phyloP scores from a whole-genome alignment of 2,797 vertebrate genomes.

The Otolemur crassicaudatus region DNA sequence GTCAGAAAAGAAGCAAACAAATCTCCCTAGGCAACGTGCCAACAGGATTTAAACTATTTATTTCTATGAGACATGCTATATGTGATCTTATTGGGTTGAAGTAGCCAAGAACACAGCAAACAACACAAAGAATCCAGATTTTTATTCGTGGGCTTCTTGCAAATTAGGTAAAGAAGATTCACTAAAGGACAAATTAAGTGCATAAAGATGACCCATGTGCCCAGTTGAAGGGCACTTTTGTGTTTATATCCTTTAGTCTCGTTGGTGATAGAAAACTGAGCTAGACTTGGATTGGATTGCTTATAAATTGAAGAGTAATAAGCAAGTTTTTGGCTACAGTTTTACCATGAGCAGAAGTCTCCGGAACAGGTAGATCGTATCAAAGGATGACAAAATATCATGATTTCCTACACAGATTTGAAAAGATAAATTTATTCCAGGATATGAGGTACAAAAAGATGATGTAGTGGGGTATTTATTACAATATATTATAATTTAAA shows the following conservation, averaged over 20 bases:
- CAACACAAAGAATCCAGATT: neutral
- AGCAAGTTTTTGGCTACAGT: neutral
- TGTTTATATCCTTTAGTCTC: neutral
- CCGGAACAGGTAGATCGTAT: neutral
- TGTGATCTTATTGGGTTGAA: neutral
- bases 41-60: neutral
- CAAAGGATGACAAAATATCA: neutral
- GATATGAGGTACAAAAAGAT: neutral
- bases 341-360: neutral
- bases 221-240: neutral
- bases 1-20: neutral
- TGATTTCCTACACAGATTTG: neutral
- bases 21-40: neutral
- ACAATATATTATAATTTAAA: neutral
- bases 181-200: neutral
- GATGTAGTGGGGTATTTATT: neutral
- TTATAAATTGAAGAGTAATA: constrained; percentile 23
- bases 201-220: neutral
- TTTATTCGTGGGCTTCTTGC: neutral
- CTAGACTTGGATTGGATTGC: neutral
- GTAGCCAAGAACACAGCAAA: neutral
- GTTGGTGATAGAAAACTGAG: constrained; percentile 31
- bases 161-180: neutral
- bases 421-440: neutral
- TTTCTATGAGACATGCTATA: neutral